These are phyloP conservation scores for Hypolimnas misippus DNA, from an alignment of 2,888 invertebrate species.

Conservation along the genomic window DNA sequence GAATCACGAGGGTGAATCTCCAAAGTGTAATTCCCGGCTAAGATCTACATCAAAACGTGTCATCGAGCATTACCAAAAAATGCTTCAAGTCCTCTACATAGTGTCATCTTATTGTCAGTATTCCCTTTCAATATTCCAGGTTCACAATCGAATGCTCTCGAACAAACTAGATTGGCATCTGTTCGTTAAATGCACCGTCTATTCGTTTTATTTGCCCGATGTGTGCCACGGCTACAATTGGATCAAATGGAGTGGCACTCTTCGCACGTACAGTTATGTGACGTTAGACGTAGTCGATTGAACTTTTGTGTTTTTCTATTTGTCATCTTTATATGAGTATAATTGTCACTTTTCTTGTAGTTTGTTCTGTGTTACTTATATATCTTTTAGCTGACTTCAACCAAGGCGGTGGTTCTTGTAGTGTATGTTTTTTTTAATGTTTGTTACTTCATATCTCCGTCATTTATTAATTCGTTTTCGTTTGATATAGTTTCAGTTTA, in stretches of 20 bases:
- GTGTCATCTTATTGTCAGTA: not conserved
- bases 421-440: too few species aligned
- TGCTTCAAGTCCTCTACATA: not conserved
- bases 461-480: too few species aligned
- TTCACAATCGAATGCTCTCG: slow-evolving; percentile 4
- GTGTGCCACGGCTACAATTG: slow-evolving; percentile 14
- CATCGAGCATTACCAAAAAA: not conserved
- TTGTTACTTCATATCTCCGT: too few species aligned
- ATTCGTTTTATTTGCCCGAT: slow-evolving; percentile 10
- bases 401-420: too few species aligned
- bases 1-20: too few species aligned
- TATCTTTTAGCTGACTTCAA: not conserved
- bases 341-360: too few species aligned
- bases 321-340: not conserved
- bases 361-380: not conserved
- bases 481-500: too few species aligned
- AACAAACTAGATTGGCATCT: slow-evolving; percentile 3
- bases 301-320: not conserved
- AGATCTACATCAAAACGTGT: too few species aligned
- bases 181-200: slow-evolving; percentile 14
- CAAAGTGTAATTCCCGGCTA: too few species aligned
- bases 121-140: not conserved
- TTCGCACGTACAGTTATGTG: not conserved
- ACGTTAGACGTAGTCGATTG: not conserved
- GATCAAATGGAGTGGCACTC: slow-evolving; percentile 14